Conservation (phyloP, 2,113 vertebrate species). For the Atlantisia rogersi region DNA sequence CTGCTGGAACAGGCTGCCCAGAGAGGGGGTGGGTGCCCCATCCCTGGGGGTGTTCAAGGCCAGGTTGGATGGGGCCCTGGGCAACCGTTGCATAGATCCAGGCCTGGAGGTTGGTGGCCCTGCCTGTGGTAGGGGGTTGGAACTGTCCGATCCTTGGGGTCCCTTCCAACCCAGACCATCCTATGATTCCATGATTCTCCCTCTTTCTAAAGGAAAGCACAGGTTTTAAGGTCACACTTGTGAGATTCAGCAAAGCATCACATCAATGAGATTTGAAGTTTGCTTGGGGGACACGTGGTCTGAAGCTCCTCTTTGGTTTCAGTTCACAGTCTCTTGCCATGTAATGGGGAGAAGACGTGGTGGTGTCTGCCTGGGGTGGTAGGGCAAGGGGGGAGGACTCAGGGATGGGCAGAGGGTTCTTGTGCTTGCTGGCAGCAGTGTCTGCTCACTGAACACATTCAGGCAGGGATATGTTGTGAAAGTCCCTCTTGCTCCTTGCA, state of each 20-base stretch:
- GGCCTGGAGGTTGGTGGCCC: too few species aligned
- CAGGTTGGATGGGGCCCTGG: too few species aligned
- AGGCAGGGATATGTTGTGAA: neutral
- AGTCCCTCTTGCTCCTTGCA: conserved; percentile 56
- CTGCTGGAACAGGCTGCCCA: too few species aligned
- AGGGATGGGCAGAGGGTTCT: neutral
- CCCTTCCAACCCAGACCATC: too few species aligned
- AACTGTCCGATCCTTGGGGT: too few species aligned
- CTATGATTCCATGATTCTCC: neutral
- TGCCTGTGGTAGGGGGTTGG: too few species aligned
- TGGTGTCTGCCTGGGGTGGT: neutral
- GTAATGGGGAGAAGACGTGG: neutral
- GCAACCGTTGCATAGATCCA: too few species aligned
- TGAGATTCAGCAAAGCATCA: neutral
- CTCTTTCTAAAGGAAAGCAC: neutral
- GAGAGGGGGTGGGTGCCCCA: too few species aligned
- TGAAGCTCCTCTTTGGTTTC: neutral
- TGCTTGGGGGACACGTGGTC: neutral
- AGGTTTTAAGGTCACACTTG: neutral
- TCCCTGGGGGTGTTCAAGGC: too few species aligned
- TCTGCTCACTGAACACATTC: neutral
- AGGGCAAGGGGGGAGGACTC: fast-evolving
- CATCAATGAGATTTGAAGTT: fast-evolving
- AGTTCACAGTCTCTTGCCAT: neutral
- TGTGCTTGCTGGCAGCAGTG: neutral